Evolutionary conservation across 37 sponge, comb jelly and placozoan genomes (phyloP), one percentile per base, ranked within the genome.

Genomic region (Amphimedon queenslandica): DNA sequence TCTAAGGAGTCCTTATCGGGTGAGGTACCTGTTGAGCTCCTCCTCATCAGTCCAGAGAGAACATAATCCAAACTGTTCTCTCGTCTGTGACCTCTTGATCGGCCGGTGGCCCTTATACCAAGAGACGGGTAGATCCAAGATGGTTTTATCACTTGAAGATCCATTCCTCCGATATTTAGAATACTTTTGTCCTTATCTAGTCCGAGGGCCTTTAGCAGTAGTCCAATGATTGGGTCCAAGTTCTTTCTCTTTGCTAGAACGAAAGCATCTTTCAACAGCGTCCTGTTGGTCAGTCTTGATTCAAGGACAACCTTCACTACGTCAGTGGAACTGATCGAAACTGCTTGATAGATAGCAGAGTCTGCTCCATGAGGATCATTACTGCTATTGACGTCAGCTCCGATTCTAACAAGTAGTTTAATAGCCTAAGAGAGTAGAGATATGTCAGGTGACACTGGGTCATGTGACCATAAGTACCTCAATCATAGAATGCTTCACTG

Each of bases 301-400:
- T 79, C 42, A 1, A 89, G 77, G 1, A 89, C 57, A 34, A 67
- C 40, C 68, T 79, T 58, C 23, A 89, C 90, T 64, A 89, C 82
- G 1, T 75, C 33, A 29, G 68, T 79, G 42, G 75, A 63, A 2
- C 25, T 40, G 4, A 71, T 63, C 32, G 57, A 40, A 11, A 83
- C 84, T 13, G 90, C 90, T 25, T 78, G 69, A 41, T 84, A 83
- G 30, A 89, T 83, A n/a, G 84, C 80, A 23, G 77, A 71, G 39
- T 77, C 74, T 8, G 61, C 25, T 25, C 67, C 69, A n/a, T 70
- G 72, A 33, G 55, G 79, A 20, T 23, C 56, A 25, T 70, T 24
- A n/a, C 41, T 25, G 24, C 27, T 33, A 55, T 89, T 83, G 13
- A 89, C 72, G 36, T 89, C 90, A 0, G 90, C 90, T 31, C 84